Conservation (phyloP, 2,797 vertebrate genomes). For the Garrulus glandarius region DNA sequence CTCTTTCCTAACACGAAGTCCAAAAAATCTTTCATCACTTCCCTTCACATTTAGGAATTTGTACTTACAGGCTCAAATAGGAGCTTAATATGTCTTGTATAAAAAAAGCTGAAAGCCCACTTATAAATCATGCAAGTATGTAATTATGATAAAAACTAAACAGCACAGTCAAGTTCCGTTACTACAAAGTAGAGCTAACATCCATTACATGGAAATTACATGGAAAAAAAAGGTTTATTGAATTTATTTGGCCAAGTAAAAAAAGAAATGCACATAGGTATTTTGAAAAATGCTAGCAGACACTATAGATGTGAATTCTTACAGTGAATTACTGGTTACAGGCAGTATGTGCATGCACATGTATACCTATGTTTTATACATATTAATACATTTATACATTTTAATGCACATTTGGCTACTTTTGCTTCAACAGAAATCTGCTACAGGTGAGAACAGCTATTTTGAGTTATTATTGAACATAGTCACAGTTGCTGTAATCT, state of each 20-base stretch:
- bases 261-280: accelerated
- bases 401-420: neutral
- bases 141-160: neutral
- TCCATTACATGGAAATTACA: neutral
- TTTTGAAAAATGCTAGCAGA: neutral
- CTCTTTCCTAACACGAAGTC: neutral
- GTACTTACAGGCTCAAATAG: neutral
- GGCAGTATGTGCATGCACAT: neutral
- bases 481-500: neutral
- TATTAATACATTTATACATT: neutral
- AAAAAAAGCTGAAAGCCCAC: neutral
- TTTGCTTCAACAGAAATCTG: neutral
- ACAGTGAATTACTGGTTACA: neutral
- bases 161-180: neutral
- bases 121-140: neutral
- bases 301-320: neutral
- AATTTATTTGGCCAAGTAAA: neutral
- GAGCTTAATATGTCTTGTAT: neutral
- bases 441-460: neutral
- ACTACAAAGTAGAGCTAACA: neutral
- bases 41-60: neutral
- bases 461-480: neutral
- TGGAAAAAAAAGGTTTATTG: neutral
- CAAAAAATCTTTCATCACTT: neutral
- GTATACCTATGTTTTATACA: accelerated